Conservation (phyloP, 2,113 vertebrate species). For the Cichladusa arquata region DNA sequence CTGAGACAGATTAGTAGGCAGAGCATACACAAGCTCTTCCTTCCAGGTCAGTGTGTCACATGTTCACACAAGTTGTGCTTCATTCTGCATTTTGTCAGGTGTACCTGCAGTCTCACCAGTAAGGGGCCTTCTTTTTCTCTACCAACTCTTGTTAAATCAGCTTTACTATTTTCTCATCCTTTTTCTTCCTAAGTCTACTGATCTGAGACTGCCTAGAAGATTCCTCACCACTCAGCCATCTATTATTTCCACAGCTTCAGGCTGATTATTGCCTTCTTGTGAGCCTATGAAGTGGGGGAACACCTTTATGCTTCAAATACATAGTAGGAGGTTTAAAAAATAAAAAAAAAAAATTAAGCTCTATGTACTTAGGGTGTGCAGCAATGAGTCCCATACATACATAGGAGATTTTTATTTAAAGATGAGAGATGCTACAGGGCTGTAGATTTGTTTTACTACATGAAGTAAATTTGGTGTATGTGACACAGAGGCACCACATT, state of each 20-base stretch:
- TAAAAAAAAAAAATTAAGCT: accelerated
- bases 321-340: not conserved
- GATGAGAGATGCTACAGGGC: not conserved
- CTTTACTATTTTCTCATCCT: not conserved
- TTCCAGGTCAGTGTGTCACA: not conserved
- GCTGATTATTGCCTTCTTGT: not conserved
- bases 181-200: not conserved
- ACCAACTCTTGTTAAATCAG: not conserved
- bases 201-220: not conserved
- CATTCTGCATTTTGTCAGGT: not conserved
- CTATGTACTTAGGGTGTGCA: not conserved
- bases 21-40: not conserved
- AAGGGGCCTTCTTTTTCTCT: not conserved
- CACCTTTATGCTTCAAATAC: not conserved
- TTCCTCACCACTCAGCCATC: not conserved
- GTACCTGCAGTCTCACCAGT: not conserved
- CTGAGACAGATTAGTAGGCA: not conserved
- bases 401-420: not conserved
- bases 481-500: not conserved
- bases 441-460: not conserved
- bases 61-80: not conserved
- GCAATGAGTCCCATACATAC: not conserved
- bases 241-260: accelerated
- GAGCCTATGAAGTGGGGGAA: not conserved
- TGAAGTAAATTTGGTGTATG: not conserved